phyloP scores from a whole-genome alignment of 2,797 vertebrate species.

The Xenopus petersii region DNA sequence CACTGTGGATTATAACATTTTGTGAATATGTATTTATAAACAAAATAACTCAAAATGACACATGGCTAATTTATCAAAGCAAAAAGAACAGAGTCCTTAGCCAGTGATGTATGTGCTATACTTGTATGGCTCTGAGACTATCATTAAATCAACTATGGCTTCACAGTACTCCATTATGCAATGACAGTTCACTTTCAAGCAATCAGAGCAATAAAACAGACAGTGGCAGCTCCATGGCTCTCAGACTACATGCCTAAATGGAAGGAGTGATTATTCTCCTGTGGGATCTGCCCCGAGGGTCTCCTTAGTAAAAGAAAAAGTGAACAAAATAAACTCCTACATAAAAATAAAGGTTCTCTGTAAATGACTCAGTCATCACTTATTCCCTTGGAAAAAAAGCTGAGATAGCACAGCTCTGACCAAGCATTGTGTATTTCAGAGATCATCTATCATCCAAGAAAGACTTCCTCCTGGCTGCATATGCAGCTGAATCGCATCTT shows the following conservation, averaged over 20 bases:
- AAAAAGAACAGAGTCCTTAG: not conserved
- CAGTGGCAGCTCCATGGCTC: not conserved
- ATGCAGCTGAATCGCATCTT: conserved; percentile 21
- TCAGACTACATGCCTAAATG: conserved; percentile 26
- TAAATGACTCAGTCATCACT: conserved; percentile 41
- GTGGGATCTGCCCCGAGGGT: conserved; percentile 31
- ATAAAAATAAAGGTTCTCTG: conserved; percentile 35
- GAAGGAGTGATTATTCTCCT: conserved; percentile 23
- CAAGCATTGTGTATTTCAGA: conserved; percentile 34
- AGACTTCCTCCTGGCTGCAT: conserved; percentile 29
- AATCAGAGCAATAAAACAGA: not conserved
- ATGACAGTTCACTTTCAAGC: not conserved
- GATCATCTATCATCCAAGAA: conserved; percentile 48
- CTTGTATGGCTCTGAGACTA: not conserved
- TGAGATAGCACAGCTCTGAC: conserved; percentile 59
- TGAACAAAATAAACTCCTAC: conserved; percentile 21
- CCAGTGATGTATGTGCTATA: not conserved
- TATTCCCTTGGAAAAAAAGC: conserved; percentile 43
- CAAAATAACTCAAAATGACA: too few species aligned
- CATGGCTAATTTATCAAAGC: too few species aligned
- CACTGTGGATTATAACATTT: too few species aligned
- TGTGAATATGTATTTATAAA: too few species aligned
- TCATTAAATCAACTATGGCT: not conserved
- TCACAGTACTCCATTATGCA: not conserved
- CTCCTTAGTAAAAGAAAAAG: conserved; percentile 21